These are phyloP conservation scores for Malthinus seriepunctatus DNA, from an alignment of 2,888 invertebrate genomes.

Conservation along the genomic window DNA sequence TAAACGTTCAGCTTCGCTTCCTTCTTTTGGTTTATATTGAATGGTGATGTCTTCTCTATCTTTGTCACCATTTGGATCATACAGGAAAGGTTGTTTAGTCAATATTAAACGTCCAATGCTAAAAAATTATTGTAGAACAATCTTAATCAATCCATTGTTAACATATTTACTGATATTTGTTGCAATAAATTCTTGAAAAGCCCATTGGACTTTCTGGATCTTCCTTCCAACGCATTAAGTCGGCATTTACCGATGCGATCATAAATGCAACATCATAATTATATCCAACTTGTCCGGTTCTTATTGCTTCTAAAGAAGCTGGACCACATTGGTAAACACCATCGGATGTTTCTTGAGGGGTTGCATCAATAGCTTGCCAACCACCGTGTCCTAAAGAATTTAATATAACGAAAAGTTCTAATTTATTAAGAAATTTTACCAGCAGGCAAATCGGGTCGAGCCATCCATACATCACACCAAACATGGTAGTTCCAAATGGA, in stretches of 20 bases:
- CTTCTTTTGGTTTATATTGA: conserved; percentile 74
- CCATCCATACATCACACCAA: conserved; percentile 90
- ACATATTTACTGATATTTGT: conserved; percentile 72
- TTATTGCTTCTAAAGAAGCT: conserved; percentile 76
- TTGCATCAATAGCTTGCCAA: conserved; percentile 89
- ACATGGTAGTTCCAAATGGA: conserved; percentile 90
- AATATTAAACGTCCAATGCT: conserved; percentile 76
- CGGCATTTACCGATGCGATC: conserved; percentile 82
- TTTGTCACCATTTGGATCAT: conserved; percentile 71
- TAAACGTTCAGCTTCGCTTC: conserved; percentile 72
- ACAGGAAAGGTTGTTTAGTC: conserved; percentile 74
- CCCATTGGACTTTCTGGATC: conserved; percentile 67
- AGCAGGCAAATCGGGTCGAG: conserved; percentile 73
- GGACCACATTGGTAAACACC: conserved; percentile 79
- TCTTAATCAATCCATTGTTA: not conserved
- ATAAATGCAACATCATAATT: conserved; percentile 78
- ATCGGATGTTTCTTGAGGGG: conserved; percentile 79
- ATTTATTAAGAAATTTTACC: conserved; percentile 47
- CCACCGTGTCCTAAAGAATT: conserved; percentile 70
- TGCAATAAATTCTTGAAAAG: conserved; percentile 69
- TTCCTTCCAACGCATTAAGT: conserved; percentile 77
- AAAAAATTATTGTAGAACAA: conserved; percentile 32
- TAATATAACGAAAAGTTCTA: not conserved
- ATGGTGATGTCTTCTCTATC: conserved; percentile 72
- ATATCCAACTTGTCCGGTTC: conserved; percentile 74